Base-by-base conservation (phyloP, 2,113 vertebrate genomes). In the Merops nubicus region DNA sequence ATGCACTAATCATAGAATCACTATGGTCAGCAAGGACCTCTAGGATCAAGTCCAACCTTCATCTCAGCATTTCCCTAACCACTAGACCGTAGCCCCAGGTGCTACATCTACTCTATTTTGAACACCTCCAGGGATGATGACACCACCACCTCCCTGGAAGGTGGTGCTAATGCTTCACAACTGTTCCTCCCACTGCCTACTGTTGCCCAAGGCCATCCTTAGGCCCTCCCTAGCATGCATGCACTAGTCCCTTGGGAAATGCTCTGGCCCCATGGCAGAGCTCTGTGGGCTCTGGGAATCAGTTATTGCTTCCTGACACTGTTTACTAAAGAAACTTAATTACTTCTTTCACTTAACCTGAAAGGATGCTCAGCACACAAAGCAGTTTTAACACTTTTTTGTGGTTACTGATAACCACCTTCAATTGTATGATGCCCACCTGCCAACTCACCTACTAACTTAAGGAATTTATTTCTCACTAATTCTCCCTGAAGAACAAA, bases 381-480 rank as follows among this genome's bases (percentile, higher is more conserved):
- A 42, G 8, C 43, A 38, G 25, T 36, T 85, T 50, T 42, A 67
- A 19, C 43, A 6, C 21, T 15, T 19, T 23, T 26, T 26, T 25
- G 0, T 42, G 54, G 16, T 64, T 4, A 10, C 13, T 12, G 33
- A 5, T 9, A 42, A 47, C 31, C 33, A 34, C 43, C 45, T 64
- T 51, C 1, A 0, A 6, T 3, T 15, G 4, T 6, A 6, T 7
- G 45, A 22, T 81, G 69, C 25, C 26, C 60, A 48, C 25, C 11
- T 72, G 70, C 48, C 68, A 40, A 34, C 36, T 64, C 57, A 23
- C 36, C 47, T 60, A 10, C 18, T 75, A 22, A 3, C 3, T 45
- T 21, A 21, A 21, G n/a, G 75, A 56, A 91, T 14, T 57, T 31
- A 19, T 34, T 76, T 53, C 38, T 5, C 36, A 13, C 36, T 12